Percentiles rank a stretch among this genome's conserved stretches.
Conservation (phyloP, 2,888 invertebrate species). For the Therioaphis trifolii region DNA sequence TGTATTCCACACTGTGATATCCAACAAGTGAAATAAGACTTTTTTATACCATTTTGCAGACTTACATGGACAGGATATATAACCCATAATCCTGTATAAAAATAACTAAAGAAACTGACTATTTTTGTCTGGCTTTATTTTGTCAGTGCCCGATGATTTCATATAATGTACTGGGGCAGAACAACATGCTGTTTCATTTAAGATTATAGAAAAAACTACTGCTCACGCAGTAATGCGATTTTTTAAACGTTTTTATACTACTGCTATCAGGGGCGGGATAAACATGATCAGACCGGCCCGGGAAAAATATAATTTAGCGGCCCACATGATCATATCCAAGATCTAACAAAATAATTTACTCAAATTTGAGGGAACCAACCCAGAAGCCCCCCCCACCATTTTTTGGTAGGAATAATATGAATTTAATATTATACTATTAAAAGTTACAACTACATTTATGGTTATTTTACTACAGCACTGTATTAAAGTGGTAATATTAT, state of each 20-base stretch:
- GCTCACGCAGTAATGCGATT: neutral
- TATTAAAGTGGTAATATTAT: no score
- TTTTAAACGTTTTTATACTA: neutral
- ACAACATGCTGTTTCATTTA: neutral
- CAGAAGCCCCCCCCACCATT: no score
- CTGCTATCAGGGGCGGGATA: slow-evolving; percentile 7
- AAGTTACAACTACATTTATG: no score
- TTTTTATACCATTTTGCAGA: slow-evolving; percentile 55
- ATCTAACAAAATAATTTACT: neutral
- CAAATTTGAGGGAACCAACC: no score
- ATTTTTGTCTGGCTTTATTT: neutral
- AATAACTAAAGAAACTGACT: neutral
- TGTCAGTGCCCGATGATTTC: neutral
- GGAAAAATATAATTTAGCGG: neutral
- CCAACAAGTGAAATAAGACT: slow-evolving; percentile 42
- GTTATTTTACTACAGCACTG: no score
- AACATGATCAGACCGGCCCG: slow-evolving; percentile 3
- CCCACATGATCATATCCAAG: slow-evolving; percentile 19
- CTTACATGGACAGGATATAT: no score
- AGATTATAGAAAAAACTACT: neutral
- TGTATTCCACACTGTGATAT: slow-evolving; percentile 42
- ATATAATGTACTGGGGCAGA: neutral
- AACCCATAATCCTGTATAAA: no score
- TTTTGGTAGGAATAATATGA: no score
- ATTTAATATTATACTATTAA: no score